Evolutionary conservation across 2,888 invertebrate genomes (phyloP).

Genomic region (Cartodere bifasciata): DNA sequence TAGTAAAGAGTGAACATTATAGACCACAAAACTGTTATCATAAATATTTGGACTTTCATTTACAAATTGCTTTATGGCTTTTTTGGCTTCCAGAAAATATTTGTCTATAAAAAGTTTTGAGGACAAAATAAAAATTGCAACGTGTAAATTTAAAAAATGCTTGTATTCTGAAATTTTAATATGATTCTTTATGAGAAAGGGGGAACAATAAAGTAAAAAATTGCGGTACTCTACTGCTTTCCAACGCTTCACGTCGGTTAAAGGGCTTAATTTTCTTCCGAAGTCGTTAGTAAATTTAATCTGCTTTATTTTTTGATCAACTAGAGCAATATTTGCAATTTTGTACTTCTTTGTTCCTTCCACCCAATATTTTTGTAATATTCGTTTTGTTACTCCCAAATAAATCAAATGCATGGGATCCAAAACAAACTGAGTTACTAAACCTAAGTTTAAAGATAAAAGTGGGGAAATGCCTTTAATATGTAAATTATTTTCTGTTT

Average conservation of each 20-base stretch:
- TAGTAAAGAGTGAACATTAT: slow-evolving; percentile 7
- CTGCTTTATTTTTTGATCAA: not conserved
- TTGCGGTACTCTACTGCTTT: slow-evolving; percentile 5
- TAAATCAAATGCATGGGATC: slow-evolving; percentile 14
- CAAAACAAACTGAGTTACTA: slow-evolving; percentile 11
- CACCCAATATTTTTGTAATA: slow-evolving; percentile 9
- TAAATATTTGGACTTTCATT: slow-evolving; percentile 4
- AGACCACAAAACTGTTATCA: slow-evolving; percentile 4
- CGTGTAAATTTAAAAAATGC: slow-evolving; percentile 7
- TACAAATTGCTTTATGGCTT: slow-evolving; percentile 5
- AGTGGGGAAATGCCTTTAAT: slow-evolving; percentile 11
- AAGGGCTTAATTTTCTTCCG: slow-evolving; percentile 4
- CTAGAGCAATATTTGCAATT: not conserved
- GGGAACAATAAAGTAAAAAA: slow-evolving; percentile 7
- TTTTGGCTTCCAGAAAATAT: slow-evolving; percentile 2
- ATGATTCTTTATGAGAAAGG: slow-evolving; percentile 5
- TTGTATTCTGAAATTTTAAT: slow-evolving; percentile 3
- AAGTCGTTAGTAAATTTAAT: slow-evolving; percentile 7
- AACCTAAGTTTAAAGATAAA: slow-evolving; percentile 8
- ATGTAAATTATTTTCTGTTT: slow-evolving; percentile 3
- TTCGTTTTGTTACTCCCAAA: slow-evolving; percentile 12
- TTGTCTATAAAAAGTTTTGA: not conserved
- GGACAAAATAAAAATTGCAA: slow-evolving; percentile 6
- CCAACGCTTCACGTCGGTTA: slow-evolving; percentile 6
- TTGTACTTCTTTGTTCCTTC: slow-evolving; percentile 6